Base-by-base conservation (phyloP, 2,888 invertebrate species). In the Bombylius discolor region DNA sequence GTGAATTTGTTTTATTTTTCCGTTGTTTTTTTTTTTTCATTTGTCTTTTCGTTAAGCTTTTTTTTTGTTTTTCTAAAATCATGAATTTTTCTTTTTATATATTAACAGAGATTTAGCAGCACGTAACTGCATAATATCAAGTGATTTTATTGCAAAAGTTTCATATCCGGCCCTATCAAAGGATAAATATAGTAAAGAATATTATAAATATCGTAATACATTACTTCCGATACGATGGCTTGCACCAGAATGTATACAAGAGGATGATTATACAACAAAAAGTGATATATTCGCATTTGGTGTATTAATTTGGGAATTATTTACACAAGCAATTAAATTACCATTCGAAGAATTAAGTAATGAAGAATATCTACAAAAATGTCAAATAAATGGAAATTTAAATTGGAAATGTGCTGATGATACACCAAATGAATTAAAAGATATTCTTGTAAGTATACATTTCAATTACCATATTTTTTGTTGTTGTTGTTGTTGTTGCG, bases 271-370 rank as follows among this genome's bases (percentile, higher is more conserved):
- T 71, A 92, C 94, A 13, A 88, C 89, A 48, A 94, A 94, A 70
- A 92, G 92, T 66, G 96, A 96, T 72, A 88, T 93, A 0, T 96
- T 92, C 76, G 86, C 94, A 63, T 95, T 87, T 68, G 93, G 88
- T 1, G 89, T 88, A 31, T 81, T 93, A 13, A 80, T 90, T 32
- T 94, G 92, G 92, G 96, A 96, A 76, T 83, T 95, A 61, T 86
- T 89, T 70, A 81, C 83, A 62, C 83, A 87, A 67, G 89, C 85
- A 13, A 86, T 84, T 5, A 85, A 86, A 63, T 68, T 89, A 63
- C 90, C 90, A 0, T 85, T 88, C 55, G 73, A 74, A 60, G 69
- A 72, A 34, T 55, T 72, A 13, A 68, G 64, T 64, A 72, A 72
- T 58, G 74, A 74, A 58, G 71, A 72, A 59, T 66, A 69, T 60